These are phyloP conservation scores for Uloborus plumipes DNA, from an alignment of 2,888 invertebrate genomes.

Conservation along the genomic window DNA sequence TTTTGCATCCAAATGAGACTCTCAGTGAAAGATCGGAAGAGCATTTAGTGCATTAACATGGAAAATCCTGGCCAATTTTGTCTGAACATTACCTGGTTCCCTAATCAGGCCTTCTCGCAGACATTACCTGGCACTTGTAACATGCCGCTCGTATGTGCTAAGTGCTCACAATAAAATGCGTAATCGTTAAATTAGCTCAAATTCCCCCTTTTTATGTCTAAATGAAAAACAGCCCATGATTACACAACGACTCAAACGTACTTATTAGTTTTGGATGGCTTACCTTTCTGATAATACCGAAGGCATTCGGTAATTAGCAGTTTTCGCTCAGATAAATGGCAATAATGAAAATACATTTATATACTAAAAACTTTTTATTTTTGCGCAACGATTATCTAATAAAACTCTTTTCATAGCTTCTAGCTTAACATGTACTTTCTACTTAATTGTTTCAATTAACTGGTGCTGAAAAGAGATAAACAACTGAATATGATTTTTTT, in stretches of 20 bases:
- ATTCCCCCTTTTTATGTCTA: not conserved
- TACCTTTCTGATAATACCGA: conserved; percentile 2
- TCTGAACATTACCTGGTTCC: conserved; percentile 23
- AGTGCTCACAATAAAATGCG: conserved; percentile 12
- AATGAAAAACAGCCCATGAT: not conserved
- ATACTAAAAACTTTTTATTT: not conserved
- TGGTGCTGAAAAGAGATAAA: no score
- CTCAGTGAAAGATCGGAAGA: conserved; percentile 14
- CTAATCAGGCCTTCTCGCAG: conserved; percentile 10
- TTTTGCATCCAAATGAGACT: conserved; percentile 41
- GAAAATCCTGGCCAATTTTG: conserved; percentile 5
- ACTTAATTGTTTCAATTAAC: no score
- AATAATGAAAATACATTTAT: conserved; percentile 6
- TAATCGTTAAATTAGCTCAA: conserved; percentile 1
- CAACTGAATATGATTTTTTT: no score
- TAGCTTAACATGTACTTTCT: no score
- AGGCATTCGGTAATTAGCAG: not conserved
- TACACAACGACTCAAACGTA: not conserved
- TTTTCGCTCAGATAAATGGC: not conserved
- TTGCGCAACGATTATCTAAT: no score
- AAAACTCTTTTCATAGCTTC: no score
- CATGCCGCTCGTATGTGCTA: conserved; percentile 5
- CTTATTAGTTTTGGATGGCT: not conserved
- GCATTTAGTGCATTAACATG: conserved; percentile 23
- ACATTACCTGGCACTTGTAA: conserved; percentile 5